Evolutionary conservation across 1,140 invertebrate genomes (phyloP), one percentile per base, ranked within the genome.

Genomic region (Bombus vancouverensis): DNA sequence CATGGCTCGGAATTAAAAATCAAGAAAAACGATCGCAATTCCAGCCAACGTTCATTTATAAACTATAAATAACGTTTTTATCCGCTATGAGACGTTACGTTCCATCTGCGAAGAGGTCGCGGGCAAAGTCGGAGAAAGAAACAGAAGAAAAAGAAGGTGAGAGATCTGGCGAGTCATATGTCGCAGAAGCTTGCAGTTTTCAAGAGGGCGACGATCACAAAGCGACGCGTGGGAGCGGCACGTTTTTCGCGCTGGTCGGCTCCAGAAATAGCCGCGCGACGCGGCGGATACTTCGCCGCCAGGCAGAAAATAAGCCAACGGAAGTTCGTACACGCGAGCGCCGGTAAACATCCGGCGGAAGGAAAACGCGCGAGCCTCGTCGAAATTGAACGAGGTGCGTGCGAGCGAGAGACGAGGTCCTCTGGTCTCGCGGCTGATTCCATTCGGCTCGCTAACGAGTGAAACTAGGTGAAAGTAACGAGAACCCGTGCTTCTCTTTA

Each of bases 401-500:
- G 28, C 28, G 42, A 22, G 25, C 42, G 78, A 59, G 39, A 39
- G 57, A 34, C 53, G 34, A 18, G 39, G 22, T 3, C 57, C 10
- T 32, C 32, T n/a, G 39, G 68, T 2, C 39, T n/a, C 39, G 70
- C 70, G 25, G 28, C 1, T 32, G 32, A 53, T 76, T 74, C 59
- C 81, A 34, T 81, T 70, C 72, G 62, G 32, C 2, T 44, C 15
- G 68, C 37, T 71, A 84, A 88, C 86, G 80, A 85, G 88, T 90
- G 88, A 90, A 90, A 90, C 87, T 90, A 90, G 89, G 87, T 90
- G 89, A 90, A 88, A 90, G 86, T 90, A 88, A 88, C 4, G 59
- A 77, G 62, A 70, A 71, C 73, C 53, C 34, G 25, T 15, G 32
- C 18, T 28, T 70, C 53, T 22, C 59, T 18, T 59, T 76, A 47